These are phyloP conservation scores for Argopecten irradians DNA, from an alignment of 1,140 invertebrate genomes.

Conservation along the genomic window DNA sequence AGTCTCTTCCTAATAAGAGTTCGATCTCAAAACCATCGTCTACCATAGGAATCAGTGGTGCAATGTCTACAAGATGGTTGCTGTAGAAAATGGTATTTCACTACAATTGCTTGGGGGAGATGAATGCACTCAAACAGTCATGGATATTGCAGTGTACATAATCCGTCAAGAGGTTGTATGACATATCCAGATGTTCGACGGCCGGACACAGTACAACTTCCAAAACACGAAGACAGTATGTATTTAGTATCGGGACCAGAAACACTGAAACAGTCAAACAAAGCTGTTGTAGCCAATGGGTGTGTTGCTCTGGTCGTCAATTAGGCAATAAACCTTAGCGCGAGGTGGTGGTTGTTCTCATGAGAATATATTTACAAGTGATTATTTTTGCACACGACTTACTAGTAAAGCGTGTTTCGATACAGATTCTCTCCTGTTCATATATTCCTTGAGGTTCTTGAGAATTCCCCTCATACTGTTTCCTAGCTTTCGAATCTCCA, in stretches of 20 bases:
- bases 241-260: background rate
- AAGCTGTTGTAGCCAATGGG: slow-evolving; percentile 33
- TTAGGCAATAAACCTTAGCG: slow-evolving; percentile 25
- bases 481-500: background rate
- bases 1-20: slow-evolving; percentile 42
- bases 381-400: slow-evolving; percentile 40
- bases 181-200: no score
- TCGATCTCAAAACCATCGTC: slow-evolving; percentile 35
- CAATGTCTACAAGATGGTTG: slow-evolving; percentile 35
- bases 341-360: background rate
- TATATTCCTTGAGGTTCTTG: background rate
- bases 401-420: slow-evolving; percentile 30
- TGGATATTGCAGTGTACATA: background rate
- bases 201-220: no score
- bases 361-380: slow-evolving; percentile 13
- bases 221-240: slow-evolving; percentile 25
- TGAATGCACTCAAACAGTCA: slow-evolving; percentile 30
- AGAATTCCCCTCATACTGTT: background rate
- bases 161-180: no score
- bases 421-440: slow-evolving; percentile 30
- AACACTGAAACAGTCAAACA: slow-evolving; percentile 33
- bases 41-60: no score
- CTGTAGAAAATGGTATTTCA: slow-evolving; percentile 29
- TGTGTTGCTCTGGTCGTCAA: slow-evolving; percentile 48
- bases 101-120: slow-evolving; percentile 24